Base-by-base conservation (phyloP, 2,797 vertebrate genomes). In the Arnoldichthys spilopterus region DNA sequence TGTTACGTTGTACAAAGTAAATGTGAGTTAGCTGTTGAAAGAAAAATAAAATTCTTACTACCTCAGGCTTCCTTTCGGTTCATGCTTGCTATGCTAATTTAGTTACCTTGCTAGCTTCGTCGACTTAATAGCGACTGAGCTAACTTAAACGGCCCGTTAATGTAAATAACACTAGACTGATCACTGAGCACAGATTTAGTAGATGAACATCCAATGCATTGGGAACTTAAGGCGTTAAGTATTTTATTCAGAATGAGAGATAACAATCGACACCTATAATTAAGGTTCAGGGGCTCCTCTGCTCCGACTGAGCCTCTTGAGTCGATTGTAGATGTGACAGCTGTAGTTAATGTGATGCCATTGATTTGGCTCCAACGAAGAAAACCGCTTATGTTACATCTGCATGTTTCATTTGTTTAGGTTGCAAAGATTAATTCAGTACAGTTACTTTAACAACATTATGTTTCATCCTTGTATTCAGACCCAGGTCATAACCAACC, bases 401-500 rank as follows among this genome's bases (percentile, higher is more conserved):
- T 9, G n/a, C 12, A 8, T 54, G 53, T 22, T 11, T 22, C 1
- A n/a, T 56, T 56, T 24, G 9, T 56, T 56, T 34, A 32, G 30
- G 3, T 34, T 63, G 16, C 20, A 7, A 37, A 40, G 8, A 32
- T 37, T 40, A 11, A 1, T 40, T 37, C 9, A n/a, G n/a, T n/a
- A n/a, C n/a, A n/a, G n/a, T n/a, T n/a, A 13, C 43, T 16, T 47
- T 47, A 0, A 45, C 9, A 45, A 45, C 8, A 45, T 15, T 13
- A 3, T 47, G 43, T 13, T 47, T 47, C 34, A 3, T 8, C 3
- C 20, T 59, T 43, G 15, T 34, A 51, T 73, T 34, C 64, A 86
- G 85, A 85, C 89, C 72, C 88, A 89, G 51, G 86, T 95, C 67
- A 85, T 95, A 53, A 88, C 90, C 78, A 96, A 96, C 90, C 95